phyloP scores from a whole-genome alignment of 1,140 invertebrate genomes.

The Ips nitidus region DNA sequence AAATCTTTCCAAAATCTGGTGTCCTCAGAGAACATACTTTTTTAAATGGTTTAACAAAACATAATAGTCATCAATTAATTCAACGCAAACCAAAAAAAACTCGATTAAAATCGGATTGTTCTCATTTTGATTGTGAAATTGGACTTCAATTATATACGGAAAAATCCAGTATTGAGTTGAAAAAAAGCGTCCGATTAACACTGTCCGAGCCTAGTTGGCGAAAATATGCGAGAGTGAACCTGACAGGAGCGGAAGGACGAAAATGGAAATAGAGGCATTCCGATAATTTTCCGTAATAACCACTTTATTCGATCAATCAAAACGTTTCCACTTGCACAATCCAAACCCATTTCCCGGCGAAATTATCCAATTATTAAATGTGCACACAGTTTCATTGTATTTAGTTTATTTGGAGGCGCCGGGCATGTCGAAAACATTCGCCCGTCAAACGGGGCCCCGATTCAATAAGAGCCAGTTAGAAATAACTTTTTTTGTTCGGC shows the following conservation, averaged over 20 bases:
- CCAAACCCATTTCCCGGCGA: constrained; percentile 26
- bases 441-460: constrained; percentile 13
- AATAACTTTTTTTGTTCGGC: constrained; percentile 33
- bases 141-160: too few species aligned
- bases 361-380: constrained; percentile 39
- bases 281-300: constrained; percentile 34
- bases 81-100: too few species aligned
- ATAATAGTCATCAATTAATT: too few species aligned
- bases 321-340: constrained; percentile 29
- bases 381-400: constrained; percentile 36
- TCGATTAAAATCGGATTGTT: too few species aligned
- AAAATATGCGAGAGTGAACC: background rate
- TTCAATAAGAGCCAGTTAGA: constrained; percentile 38
- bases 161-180: too few species aligned
- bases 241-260: background rate
- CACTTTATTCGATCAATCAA: constrained; percentile 38
- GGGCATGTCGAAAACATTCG: constrained; percentile 33
- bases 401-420: constrained; percentile 35
- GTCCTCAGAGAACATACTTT: too few species aligned
- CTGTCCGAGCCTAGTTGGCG: too few species aligned
- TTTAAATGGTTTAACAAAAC: too few species aligned
- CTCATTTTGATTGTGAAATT: too few species aligned
- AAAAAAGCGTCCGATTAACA: too few species aligned
- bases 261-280: constrained; percentile 34
- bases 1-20: too few species aligned